These are phyloP conservation scores for Craniophora ligustri DNA, from an alignment of 2,888 invertebrate genomes.

Conservation along the genomic window DNA sequence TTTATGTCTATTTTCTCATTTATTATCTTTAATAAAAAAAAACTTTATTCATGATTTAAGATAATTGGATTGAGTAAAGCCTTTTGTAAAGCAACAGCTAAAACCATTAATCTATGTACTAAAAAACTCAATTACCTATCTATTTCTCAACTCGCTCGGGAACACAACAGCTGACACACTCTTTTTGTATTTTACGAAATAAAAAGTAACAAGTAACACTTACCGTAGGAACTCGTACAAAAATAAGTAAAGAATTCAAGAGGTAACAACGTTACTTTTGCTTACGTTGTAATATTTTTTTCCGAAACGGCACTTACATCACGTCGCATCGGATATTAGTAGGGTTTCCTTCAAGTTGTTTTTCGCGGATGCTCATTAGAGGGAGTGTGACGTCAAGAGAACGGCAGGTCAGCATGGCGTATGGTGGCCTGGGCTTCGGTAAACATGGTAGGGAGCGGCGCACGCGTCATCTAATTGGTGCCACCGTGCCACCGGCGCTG, in stretches of 20 bases:
- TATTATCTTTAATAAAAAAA: too few relatives aligned
- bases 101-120: not conserved
- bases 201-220: slow-evolving; percentile 23
- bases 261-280: slow-evolving; percentile 24
- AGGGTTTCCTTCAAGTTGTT: slow-evolving; percentile 63
- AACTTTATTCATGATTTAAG: too few relatives aligned
- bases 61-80: not conserved
- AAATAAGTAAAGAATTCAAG: slow-evolving; percentile 13
- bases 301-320: slow-evolving; percentile 15
- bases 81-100: not conserved
- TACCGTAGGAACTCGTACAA: slow-evolving; percentile 17
- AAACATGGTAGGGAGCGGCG: slow-evolving; percentile 76
- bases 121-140: slow-evolving; percentile 15
- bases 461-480: slow-evolving; percentile 74
- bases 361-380: slow-evolving; percentile 63
- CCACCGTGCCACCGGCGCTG: slow-evolving; percentile 47
- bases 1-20: too few relatives aligned
- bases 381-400: slow-evolving; percentile 72
- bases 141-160: slow-evolving; percentile 22
- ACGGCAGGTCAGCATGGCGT: slow-evolving; percentile 51
- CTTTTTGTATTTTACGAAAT: slow-evolving; percentile 24
- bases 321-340: slow-evolving; percentile 33
- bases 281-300: slow-evolving; percentile 31
- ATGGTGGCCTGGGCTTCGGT: slow-evolving; percentile 45
- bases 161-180: slow-evolving; percentile 36